phyloP scores from a whole-genome alignment of 2,797 vertebrate species.

The Anableps anableps region DNA sequence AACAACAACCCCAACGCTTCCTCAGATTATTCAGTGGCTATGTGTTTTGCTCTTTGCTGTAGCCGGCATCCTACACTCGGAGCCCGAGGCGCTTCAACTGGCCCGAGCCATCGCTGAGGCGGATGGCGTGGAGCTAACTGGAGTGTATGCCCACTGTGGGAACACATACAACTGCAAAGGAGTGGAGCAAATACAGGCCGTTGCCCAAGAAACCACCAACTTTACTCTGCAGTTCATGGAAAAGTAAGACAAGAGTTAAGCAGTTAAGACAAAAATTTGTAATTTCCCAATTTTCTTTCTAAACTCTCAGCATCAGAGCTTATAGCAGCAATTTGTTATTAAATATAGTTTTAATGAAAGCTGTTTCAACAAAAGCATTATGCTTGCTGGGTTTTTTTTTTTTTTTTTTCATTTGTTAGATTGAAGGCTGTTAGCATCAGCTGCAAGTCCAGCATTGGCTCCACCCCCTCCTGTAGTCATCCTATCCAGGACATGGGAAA shows the following conservation, averaged over 20 bases:
- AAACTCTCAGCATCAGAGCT: not conserved
- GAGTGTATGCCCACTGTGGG: slow-evolving; percentile 88
- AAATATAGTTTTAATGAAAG: not conserved
- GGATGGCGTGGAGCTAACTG: slow-evolving; percentile 77
- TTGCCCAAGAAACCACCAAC: slow-evolving; percentile 79
- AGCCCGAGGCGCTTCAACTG: slow-evolving; percentile 74
- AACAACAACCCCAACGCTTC: not conserved
- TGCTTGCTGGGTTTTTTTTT: not conserved
- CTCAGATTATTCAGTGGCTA: not conserved
- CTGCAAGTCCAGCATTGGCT: slow-evolving; percentile 86
- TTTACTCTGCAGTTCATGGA: slow-evolving; percentile 81
- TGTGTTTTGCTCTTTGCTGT: slow-evolving; percentile 9
- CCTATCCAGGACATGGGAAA: slow-evolving; percentile 84
- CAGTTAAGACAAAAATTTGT: not conserved
- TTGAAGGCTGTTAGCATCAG: slow-evolving; percentile 79
- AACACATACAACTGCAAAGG: slow-evolving; percentile 84
- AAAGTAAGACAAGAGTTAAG: slow-evolving; percentile 68
- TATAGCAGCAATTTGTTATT: not conserved
- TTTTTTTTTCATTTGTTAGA: slow-evolving; percentile 59
- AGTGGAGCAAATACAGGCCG: slow-evolving; percentile 74
- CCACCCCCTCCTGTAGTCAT: slow-evolving; percentile 88
- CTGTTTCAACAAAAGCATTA: not conserved
- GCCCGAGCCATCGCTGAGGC: slow-evolving; percentile 73
- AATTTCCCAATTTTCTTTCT: not conserved
- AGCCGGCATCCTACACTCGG: slow-evolving; percentile 82